Conservation (phyloP, 1,140 invertebrate species). For the Procambarus virginalis region DNA sequence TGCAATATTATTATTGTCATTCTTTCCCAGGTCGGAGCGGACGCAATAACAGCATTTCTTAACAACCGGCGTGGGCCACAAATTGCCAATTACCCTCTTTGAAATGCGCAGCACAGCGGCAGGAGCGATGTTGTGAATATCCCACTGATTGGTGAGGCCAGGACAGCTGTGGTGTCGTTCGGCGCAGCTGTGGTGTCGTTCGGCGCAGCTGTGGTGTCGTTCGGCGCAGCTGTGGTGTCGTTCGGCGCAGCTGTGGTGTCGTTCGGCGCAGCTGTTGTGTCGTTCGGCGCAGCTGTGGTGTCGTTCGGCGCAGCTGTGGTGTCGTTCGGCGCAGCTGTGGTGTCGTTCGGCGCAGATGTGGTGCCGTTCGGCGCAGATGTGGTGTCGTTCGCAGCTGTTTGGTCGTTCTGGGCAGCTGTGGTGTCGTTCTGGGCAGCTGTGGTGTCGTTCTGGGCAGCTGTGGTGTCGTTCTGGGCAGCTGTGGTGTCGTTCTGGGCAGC, state of each 20-base stretch:
- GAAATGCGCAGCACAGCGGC: not conserved
- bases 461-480: not conserved
- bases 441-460: not conserved
- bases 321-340: not conserved
- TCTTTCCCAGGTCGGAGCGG: not conserved
- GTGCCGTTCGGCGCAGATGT: not conserved
- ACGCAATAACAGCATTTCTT: slow-evolving; percentile 3
- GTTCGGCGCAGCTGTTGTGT: not conserved
- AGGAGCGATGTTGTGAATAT: not conserved
- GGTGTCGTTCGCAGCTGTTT: not conserved
- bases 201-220: not conserved
- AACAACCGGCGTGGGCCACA: not conserved
- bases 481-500: not conserved
- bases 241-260: not conserved
- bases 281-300: not conserved
- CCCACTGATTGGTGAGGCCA: not conserved
- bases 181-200: not conserved
- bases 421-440: not conserved
- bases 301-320: not conserved
- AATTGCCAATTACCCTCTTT: not conserved
- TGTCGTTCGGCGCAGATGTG: not conserved
- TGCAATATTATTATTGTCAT: not conserved
- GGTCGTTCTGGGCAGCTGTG: not conserved
- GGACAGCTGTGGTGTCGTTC: not conserved
- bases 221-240: not conserved